Base-by-base conservation (phyloP, 2,113 vertebrate genomes). In the Stigmatopora nigra region DNA sequence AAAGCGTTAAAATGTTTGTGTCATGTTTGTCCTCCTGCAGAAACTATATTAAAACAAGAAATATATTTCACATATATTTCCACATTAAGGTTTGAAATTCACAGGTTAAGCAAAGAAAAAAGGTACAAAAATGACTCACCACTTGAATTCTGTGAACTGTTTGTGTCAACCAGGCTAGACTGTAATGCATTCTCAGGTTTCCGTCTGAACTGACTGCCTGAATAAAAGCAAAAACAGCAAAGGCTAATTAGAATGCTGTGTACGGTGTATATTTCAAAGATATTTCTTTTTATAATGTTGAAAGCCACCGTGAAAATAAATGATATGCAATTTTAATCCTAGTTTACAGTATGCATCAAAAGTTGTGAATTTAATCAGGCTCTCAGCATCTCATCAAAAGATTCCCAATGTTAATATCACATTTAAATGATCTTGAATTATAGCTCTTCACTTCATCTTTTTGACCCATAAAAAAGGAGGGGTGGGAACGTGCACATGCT, bases 91-190 rank as follows among this genome's bases (percentile, higher is more conserved):
- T 1, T 31, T 31, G 25, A 31, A 31, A 31, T 31, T 2, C 25
- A 31, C 25, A 3, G 25, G 1, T 1, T 31, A 31, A 31, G 25
- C 25, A 31, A 31, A 31, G 25, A 31, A 31, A 31, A 31, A 31
- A 31, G 25, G 25, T 31, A 31, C 63, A 16, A 22, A 59, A 72
- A 61, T 51, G 38, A 71, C 95, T 94, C 88, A 99, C 97, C 97
- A 7, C 92, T 97, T 61, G 97, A 99, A 88, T 97, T 96, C 67
- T 96, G 95, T 2, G 94, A 98, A 88, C 93, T 98, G 86, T 97
- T 98, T 51, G 92, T 91, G 83, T 99, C 97, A 76, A 94, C 94
- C 75, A 94, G 93, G 87, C 93, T 95, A 76, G 95, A 93, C 80
- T 93, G 94, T 59, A 81, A 78, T 84, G 94, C 95, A 77, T 90